A percentile compares a stretch with the other conserved stretches of the same genome.
Conservation (phyloP, 2,797 vertebrate species). For the Hylomyscus alleni region DNA sequence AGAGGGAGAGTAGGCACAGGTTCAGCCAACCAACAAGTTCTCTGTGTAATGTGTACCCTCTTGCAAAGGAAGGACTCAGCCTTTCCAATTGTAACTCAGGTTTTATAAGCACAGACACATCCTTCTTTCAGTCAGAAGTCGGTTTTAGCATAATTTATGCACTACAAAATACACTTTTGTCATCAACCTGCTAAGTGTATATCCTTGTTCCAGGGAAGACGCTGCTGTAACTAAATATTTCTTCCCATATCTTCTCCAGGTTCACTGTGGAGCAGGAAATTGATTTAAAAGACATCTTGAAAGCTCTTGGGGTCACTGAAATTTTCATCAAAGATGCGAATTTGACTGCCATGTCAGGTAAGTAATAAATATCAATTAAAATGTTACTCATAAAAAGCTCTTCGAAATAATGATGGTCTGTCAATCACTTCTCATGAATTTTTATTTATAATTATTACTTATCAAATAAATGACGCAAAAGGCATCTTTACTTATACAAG, state of each 20-base stretch:
- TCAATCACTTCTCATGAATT: neutral
- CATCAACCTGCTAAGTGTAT: conserved; percentile 17
- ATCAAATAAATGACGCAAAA: conserved; percentile 22
- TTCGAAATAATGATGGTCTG: neutral
- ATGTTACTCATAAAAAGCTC: neutral
- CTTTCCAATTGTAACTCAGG: neutral
- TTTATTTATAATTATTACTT: neutral
- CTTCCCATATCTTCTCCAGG: conserved; percentile 86
- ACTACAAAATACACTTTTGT: neutral
- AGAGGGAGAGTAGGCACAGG: too few species aligned
- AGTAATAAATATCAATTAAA: conserved; percentile 77
- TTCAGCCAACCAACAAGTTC: too few species aligned
- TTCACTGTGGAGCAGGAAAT: conserved; percentile 98
- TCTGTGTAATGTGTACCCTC: neutral
- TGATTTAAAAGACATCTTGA: conserved; percentile 94
- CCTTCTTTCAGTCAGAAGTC: neutral
- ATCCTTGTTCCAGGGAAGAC: neutral
- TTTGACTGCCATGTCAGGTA: conserved; percentile 97
- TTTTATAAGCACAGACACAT: conserved; percentile 6
- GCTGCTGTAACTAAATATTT: neutral
- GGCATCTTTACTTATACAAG: conserved; percentile 36
- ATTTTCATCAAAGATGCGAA: conserved; percentile 95
- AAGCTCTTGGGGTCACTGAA: conserved; percentile 95
- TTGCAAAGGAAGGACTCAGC: neutral
- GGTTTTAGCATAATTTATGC: neutral